Conservation (phyloP, 1,140 invertebrate genomes). For the Procambarus clarkii region DNA sequence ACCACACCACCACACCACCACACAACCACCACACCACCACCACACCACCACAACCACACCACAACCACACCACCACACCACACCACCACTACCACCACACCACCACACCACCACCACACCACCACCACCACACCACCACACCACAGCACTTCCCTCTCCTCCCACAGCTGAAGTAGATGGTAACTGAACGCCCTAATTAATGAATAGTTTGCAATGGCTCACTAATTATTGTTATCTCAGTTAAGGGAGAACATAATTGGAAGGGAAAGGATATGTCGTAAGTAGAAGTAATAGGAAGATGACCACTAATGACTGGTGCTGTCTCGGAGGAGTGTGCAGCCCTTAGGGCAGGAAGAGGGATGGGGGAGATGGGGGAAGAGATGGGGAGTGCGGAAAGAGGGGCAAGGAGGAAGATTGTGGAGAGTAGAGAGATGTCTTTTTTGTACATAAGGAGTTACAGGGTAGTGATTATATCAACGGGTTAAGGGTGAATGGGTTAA, state of each 20-base stretch:
- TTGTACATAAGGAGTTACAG: no score
- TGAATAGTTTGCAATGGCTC: constrained; percentile 36
- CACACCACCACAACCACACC: no score
- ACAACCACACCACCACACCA: no score
- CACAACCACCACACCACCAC: no score
- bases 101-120: no score
- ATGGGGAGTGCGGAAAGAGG: neutral
- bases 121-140: no score
- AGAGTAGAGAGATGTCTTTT: no score
- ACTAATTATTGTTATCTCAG: constrained; percentile 55
- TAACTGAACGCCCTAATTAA: constrained; percentile 33
- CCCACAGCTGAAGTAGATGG: constrained; percentile 30
- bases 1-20: no score
- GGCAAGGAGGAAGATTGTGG: constrained; percentile 24
- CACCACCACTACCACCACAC: no score
- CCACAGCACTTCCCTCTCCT: neutral
- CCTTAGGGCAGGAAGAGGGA: neutral
- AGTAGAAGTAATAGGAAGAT: constrained; percentile 47
- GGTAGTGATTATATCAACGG: no score
- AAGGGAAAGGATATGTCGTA: constrained; percentile 43
- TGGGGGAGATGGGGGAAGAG: neutral
- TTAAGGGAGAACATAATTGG: constrained; percentile 39
- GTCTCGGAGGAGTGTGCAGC: neutral
- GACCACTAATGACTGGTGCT: constrained; percentile 36
- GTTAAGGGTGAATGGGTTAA: no score